Evolutionary conservation across 64 coral and sea anemone species (phyloP).

Genomic region (Anthopleura sola): DNA sequence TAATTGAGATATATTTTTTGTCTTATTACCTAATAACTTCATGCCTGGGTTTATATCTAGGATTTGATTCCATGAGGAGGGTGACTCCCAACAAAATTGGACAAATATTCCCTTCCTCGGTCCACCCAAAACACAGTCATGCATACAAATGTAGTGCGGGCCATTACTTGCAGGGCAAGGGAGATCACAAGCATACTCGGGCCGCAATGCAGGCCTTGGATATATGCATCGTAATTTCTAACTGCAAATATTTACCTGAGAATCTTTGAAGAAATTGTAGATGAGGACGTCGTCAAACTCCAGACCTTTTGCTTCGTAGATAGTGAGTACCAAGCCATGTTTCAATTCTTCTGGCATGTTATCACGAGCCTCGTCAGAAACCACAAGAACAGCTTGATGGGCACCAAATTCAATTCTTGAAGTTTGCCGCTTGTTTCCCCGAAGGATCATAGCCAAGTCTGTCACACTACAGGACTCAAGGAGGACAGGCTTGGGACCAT

Average conservation of each 20-base stretch:
- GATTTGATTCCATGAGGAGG: too few species aligned
- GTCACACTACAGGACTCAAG: constrained; percentile 47
- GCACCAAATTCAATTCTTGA: constrained; percentile 63
- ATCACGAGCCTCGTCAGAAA: constrained; percentile 28
- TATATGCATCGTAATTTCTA: neutral
- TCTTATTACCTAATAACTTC: too few species aligned
- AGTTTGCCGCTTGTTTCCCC: constrained; percentile 34
- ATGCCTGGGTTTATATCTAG: too few species aligned
- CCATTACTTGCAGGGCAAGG: too few species aligned
- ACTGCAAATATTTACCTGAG: constrained; percentile 24
- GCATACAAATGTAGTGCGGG: too few species aligned
- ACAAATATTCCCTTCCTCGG: too few species aligned
- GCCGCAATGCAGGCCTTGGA: neutral
- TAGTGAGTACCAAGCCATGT: constrained; percentile 41
- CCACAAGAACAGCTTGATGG: constrained; percentile 28
- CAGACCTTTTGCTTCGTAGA: constrained; percentile 59
- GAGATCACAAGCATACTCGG: neutral
- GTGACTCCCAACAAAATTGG: too few species aligned
- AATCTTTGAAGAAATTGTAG: constrained; percentile 75
- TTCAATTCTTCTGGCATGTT: constrained; percentile 55
- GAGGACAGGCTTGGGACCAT: constrained; percentile 49
- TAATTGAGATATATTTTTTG: too few species aligned
- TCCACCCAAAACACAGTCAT: too few species aligned
- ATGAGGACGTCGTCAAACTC: constrained; percentile 65
- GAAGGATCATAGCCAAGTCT: constrained; percentile 36